Evolutionary conservation across 2,888 invertebrate species (phyloP).

Genomic region (Iphiclides podalirius): DNA sequence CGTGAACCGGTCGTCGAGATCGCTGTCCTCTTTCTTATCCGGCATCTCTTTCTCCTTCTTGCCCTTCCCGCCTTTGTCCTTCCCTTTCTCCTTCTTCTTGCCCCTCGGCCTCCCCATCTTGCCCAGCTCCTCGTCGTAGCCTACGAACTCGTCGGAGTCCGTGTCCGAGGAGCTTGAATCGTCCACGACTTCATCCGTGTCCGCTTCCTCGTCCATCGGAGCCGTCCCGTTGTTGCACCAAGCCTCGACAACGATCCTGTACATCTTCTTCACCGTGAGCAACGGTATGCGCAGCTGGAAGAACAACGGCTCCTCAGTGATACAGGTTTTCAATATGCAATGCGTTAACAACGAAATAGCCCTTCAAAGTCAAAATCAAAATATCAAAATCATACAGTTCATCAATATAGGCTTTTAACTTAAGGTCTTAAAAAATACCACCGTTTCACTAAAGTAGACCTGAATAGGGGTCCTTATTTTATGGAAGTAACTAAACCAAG

Average conservation of each 20-base stretch:
- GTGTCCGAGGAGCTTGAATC: not conserved
- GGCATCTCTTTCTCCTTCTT: not conserved
- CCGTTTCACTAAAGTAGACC: no score
- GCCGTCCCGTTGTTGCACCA: conserved; percentile 50
- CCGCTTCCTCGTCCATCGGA: conserved; percentile 11
- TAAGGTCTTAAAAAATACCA: no score
- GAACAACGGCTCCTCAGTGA: no score
- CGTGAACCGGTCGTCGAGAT: no score
- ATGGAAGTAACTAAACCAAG: no score
- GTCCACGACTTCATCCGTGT: not conserved
- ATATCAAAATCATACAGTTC: no score
- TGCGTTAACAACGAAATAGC: no score
- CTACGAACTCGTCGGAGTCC: not conserved
- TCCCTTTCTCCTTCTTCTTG: not conserved
- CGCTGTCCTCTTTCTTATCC: no score
- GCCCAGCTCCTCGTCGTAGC: not conserved
- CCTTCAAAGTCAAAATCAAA: no score
- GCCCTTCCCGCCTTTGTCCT: not conserved
- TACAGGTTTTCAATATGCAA: no score
- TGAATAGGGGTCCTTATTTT: no score
- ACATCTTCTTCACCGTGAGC: conserved; percentile 37
- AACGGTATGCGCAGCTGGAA: conserved; percentile 50
- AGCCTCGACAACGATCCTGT: conserved; percentile 54
- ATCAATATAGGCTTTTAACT: no score
- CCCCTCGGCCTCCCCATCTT: not conserved